Percentiles rank a stretch among this genome's conserved stretches.
phyloP scores from a whole-genome alignment of 1,140 invertebrate genomes.

The Copidosoma floridanum region DNA sequence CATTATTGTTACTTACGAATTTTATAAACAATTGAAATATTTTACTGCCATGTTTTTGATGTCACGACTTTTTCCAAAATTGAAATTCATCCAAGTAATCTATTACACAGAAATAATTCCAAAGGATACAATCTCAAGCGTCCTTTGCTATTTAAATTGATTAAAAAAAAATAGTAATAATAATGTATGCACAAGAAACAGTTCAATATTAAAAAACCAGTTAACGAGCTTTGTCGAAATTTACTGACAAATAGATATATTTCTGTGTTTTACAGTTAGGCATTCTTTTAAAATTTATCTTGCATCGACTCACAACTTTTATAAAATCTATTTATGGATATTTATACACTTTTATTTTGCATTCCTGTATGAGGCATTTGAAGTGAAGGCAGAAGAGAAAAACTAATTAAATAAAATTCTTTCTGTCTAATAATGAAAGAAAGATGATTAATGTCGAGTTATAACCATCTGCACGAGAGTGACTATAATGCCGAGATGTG shows the following conservation, averaged over 20 bases:
- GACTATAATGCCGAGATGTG: slow-evolving; percentile 47
- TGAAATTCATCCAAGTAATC: not conserved
- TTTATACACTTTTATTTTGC: slow-evolving; percentile 5
- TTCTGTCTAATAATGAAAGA: not conserved
- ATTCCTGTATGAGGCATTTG: slow-evolving; percentile 14
- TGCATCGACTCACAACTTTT: too few relatives aligned
- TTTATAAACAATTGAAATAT: slow-evolving; percentile 25
- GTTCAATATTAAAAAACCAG: too few relatives aligned
- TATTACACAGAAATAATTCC: not conserved
- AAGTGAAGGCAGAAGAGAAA: slow-evolving; percentile 4
- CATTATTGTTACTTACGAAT: too few relatives aligned
- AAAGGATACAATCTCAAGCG: not conserved
- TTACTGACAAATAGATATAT: too few relatives aligned
- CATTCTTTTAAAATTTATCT: slow-evolving; percentile 4
- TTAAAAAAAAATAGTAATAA: too few relatives aligned
- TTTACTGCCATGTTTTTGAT: slow-evolving; percentile 31
- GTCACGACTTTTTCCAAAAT: not conserved
- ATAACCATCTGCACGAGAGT: slow-evolving; percentile 30
- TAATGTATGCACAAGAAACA: slow-evolving; percentile 6
- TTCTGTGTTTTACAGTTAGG: slow-evolving; percentile 7
- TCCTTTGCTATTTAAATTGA: not conserved
- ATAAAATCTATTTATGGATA: too few relatives aligned
- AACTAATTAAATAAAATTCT: not conserved
- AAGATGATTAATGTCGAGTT: too few relatives aligned
- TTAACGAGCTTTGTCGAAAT: too few relatives aligned